A percentile compares a stretch with the other conserved stretches of the same genome.
Evolutionary conservation across 2,113 vertebrate species (phyloP).

Genomic region (Arvicanthis niloticus): DNA sequence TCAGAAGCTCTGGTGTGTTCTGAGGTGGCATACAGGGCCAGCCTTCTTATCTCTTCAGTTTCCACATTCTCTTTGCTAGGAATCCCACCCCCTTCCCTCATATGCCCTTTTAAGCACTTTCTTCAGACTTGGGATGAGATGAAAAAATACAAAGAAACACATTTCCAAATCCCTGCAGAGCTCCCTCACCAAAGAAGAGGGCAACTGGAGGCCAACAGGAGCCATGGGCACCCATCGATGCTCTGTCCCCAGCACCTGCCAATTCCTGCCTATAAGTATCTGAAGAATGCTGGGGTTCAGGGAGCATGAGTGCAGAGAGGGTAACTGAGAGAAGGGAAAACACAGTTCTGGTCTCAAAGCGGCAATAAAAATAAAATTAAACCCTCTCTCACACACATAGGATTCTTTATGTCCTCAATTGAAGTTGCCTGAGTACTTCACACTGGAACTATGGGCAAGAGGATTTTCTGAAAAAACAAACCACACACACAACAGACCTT

Average conservation of each 20-base stretch:
- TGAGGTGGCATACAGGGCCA: background rate
- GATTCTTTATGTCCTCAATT: slow-evolving; percentile 79
- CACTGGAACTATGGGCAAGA: slow-evolving; percentile 80
- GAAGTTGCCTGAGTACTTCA: slow-evolving; percentile 82
- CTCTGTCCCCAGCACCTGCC: slow-evolving; percentile 66
- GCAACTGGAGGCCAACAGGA: slow-evolving; percentile 27
- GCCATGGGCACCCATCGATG: background rate
- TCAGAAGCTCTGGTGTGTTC: background rate
- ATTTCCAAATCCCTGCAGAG: background rate
- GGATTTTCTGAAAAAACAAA: slow-evolving; percentile 80
- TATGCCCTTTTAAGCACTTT: background rate
- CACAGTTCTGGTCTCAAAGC: slow-evolving; percentile 75
- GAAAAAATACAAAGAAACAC: background rate
- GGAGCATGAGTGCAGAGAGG: slow-evolving; percentile 73
- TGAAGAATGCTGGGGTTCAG: slow-evolving; percentile 68
- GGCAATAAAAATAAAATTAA: slow-evolving; percentile 82
- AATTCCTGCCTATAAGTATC: slow-evolving; percentile 62
- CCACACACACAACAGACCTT: slow-evolving; percentile 81
- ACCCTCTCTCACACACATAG: slow-evolving; percentile 66
- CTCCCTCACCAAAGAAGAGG: background rate
- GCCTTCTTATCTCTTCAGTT: background rate
- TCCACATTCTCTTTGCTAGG: background rate
- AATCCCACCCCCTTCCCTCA: background rate
- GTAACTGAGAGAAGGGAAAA: slow-evolving; percentile 80
- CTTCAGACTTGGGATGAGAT: background rate